Base-by-base conservation (phyloP, 2,113 vertebrate species). In the cat (Felis catus) region DNA sequence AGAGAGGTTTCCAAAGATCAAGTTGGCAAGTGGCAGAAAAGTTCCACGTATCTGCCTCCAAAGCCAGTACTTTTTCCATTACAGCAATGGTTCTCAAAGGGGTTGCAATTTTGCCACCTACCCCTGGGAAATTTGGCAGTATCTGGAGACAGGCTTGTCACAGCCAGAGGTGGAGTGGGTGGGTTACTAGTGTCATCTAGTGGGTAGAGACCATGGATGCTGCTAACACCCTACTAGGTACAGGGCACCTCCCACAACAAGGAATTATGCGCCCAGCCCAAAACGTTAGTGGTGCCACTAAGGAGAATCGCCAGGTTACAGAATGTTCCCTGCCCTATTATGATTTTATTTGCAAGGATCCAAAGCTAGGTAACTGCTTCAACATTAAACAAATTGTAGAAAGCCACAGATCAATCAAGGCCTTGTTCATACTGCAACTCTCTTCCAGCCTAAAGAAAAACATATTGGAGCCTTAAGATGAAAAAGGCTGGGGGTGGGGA, bases 321-420 rank as follows among this genome's bases (percentile, higher is more conserved):
- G 39, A 41, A 90, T 33, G 31, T 33, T 70, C 12, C 91, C 31
- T n/a, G 21, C 33, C 33, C 63, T n/a, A 13, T 25, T 85, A 45
- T 89, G 33, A 55, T 78, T 14, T 89, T 51, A 87, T 36, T 91
- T 85, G 79, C 84, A 95, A 68, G 23, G 9, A 86, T 78, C 82
- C 94, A 63, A 80, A 82, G 3, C n/a, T 21, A 48, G 74, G 74
- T 48, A 96, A 89, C 12, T 15, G 3, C 70, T 82, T 93, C 51
- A 29, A 87, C 96, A 84, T 86, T 66, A 76, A 92, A 80, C 36
- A 31, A 81, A 90, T 4, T 45, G 29, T n/a, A 65, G 27, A 83
- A 73, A 92, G 83, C 7, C 12, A 7, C 13, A 3, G 25, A 68
- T 61, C 41, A 68, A 48, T 25, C 33, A 39, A 48, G 0, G 0